These are phyloP conservation scores for Aethina tumida DNA, from an alignment of 1,140 invertebrate genomes.

Conservation along the genomic window DNA sequence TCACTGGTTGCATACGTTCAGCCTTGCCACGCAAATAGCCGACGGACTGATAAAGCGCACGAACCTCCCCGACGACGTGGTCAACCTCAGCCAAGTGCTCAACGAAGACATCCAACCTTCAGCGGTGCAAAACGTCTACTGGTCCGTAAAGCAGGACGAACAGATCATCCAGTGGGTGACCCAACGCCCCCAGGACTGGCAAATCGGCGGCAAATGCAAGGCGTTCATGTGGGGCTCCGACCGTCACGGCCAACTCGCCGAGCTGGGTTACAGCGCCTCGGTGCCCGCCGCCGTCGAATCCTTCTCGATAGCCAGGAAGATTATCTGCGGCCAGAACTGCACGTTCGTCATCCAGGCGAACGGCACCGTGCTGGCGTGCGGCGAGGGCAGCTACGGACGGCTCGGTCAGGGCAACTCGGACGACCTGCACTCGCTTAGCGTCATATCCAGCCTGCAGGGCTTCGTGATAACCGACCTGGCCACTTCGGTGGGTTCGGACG, in stretches of 20 bases:
- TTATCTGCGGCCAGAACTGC: constrained; percentile 58
- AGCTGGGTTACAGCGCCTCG: constrained; percentile 40
- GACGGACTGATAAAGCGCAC: constrained; percentile 43
- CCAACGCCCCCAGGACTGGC: constrained; percentile 55
- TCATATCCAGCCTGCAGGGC: constrained; percentile 56
- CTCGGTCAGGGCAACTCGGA: constrained; percentile 90
- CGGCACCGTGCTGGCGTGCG: constrained; percentile 79
- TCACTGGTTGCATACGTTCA: constrained; percentile 50
- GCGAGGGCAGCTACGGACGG: constrained; percentile 87
- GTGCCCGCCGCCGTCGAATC: constrained; percentile 38
- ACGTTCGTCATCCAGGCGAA: constrained; percentile 52
- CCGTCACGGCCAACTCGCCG: constrained; percentile 52
- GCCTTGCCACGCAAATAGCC: constrained; percentile 44
- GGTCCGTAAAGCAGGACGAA: constrained; percentile 49
- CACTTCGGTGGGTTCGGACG: constrained; percentile 85
- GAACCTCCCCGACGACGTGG: constrained; percentile 40
- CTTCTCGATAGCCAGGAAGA: constrained; percentile 44
- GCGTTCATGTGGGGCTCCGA: constrained; percentile 56
- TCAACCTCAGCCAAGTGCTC: constrained; percentile 16
- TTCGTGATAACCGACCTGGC: constrained; percentile 54
- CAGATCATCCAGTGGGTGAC: constrained; percentile 55
- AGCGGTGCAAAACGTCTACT: constrained; percentile 39
- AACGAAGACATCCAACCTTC: constrained; percentile 31
- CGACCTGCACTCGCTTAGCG: constrained; percentile 57
- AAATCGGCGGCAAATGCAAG: constrained; percentile 51